Conservation (phyloP, 1,140 invertebrate species). For the Olivierus martensii region DNA sequence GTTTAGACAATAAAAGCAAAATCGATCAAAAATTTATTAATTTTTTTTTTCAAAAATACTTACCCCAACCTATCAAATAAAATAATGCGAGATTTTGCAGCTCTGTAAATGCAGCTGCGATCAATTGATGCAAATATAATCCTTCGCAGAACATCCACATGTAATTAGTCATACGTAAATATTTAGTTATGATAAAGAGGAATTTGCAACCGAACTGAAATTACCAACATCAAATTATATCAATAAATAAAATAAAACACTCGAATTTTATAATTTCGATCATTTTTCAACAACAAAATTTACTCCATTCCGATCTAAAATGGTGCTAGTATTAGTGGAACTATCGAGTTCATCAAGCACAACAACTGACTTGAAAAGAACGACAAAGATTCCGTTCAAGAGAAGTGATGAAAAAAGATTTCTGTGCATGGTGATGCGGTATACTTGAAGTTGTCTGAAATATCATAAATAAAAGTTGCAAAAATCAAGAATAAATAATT, state of each 20-base stretch:
- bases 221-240: neutral
- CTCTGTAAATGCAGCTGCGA: slow-evolving; percentile 37
- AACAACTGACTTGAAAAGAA: slow-evolving; percentile 31
- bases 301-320: slow-evolving; percentile 19
- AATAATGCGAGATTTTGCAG: slow-evolving; percentile 34
- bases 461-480: neutral
- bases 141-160: slow-evolving; percentile 47
- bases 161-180: slow-evolving; percentile 39
- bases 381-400: slow-evolving; percentile 28
- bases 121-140: slow-evolving; percentile 37
- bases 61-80: slow-evolving; percentile 40
- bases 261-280: too few relatives aligned
- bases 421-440: slow-evolving; percentile 37
- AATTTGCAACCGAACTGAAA: slow-evolving; percentile 10
- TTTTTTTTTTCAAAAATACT: neutral
- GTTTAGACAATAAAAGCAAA: neutral
- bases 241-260: too few relatives aligned
- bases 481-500: too few relatives aligned
- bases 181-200: slow-evolving; percentile 20
- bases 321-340: slow-evolving; percentile 16
- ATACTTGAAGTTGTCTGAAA: slow-evolving; percentile 21
- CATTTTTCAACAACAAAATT: too few relatives aligned
- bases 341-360: slow-evolving; percentile 30
- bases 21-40: too few relatives aligned
- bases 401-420: slow-evolving; percentile 40